Percentiles rank a stretch among this genome's conserved stretches.
phyloP scores from a whole-genome alignment of 1,140 invertebrate genomes.

The Panulirus ornatus region DNA sequence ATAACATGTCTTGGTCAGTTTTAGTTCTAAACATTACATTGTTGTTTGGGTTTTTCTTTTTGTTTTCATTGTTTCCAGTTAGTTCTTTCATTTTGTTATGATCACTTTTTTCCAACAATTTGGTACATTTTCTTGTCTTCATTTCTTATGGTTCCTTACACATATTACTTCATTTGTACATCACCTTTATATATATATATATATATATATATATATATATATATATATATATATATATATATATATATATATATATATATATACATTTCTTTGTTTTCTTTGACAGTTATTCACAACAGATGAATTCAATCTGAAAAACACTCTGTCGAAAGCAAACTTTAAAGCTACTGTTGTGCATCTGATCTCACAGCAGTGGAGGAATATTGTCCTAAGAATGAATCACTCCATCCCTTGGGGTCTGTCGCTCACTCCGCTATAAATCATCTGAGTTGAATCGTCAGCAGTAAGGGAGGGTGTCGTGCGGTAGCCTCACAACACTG shows the following conservation, averaged over 20 bases:
- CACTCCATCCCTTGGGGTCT: too few relatives aligned
- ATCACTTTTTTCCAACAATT: background rate
- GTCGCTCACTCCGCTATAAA: too few relatives aligned
- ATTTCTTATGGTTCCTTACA: background rate
- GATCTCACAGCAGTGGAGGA: too few relatives aligned
- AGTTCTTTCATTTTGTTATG: background rate
- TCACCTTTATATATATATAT: too few relatives aligned
- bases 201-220: background rate
- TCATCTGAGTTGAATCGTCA: too few relatives aligned
- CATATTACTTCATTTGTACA: background rate
- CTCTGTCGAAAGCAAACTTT: too few relatives aligned
- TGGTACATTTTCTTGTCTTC: background rate
- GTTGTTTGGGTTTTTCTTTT: background rate
- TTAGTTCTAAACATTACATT: background rate
- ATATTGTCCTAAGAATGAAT: too few relatives aligned
- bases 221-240: background rate
- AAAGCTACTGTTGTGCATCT: too few relatives aligned
- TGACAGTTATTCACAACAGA: background rate
- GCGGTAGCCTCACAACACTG: too few relatives aligned
- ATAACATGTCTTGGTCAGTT: background rate
- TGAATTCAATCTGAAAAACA: background rate
- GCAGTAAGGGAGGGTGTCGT: too few relatives aligned
- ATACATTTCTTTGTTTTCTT: background rate
- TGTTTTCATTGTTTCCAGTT: background rate
- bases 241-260: background rate